Evolutionary conservation across 2,888 invertebrate species (phyloP).

Genomic region (Ligdia adustata): DNA sequence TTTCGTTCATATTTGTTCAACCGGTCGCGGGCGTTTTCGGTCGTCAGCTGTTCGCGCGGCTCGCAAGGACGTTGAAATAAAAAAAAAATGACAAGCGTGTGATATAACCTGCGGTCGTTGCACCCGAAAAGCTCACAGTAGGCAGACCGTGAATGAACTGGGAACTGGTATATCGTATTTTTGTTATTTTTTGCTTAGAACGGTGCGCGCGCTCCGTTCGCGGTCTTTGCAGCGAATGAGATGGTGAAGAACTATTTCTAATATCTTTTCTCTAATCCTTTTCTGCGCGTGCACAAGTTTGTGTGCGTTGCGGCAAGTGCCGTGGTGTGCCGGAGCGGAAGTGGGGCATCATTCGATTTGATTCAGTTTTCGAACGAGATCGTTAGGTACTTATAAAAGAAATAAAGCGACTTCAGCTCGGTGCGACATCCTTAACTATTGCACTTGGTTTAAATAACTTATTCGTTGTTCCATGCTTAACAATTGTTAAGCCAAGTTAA

Average conservation of each 20-base stretch:
- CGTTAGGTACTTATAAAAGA: no score
- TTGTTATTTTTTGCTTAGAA: conserved; percentile 37
- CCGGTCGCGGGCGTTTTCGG: conserved; percentile 27
- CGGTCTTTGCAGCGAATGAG: conserved; percentile 76
- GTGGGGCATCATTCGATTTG: conserved; percentile 52
- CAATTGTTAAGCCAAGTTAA: no score
- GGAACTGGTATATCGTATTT: conserved; percentile 62
- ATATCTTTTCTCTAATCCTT: conserved; percentile 80
- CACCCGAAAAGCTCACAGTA: conserved; percentile 59
- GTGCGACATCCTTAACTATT: no score
- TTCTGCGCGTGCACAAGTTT: conserved; percentile 65
- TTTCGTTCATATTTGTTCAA: conserved; percentile 8
- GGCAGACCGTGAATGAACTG: conserved; percentile 70
- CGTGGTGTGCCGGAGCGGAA: conserved; percentile 57
- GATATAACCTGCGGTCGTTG: conserved; percentile 65
- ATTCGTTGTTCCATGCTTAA: no score
- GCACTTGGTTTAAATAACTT: no score
- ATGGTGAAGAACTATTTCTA: conserved; percentile 79
- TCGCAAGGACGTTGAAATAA: conserved; percentile 66
- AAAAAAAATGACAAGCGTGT: conserved; percentile 55
- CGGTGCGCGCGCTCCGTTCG: conserved; percentile 64
- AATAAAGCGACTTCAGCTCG: no score
- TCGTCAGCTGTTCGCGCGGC: conserved; percentile 68
- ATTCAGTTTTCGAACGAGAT: conserved; percentile 37
- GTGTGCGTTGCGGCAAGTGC: conserved; percentile 59